phyloP scores from a whole-genome alignment of 1,140 invertebrate species.

The Lucilia cuprina region DNA sequence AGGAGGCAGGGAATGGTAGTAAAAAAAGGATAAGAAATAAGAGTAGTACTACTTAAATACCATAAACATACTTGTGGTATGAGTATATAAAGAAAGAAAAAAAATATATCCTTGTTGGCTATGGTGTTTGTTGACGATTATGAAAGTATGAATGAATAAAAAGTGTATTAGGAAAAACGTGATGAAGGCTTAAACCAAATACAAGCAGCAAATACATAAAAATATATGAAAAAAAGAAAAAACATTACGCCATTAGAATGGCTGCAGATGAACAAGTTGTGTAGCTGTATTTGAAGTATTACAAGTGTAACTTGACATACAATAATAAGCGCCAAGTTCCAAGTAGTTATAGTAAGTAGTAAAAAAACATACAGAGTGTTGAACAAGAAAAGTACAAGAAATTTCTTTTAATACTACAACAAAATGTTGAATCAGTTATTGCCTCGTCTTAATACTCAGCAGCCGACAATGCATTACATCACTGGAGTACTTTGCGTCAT shows the following conservation, averaged over 20 bases:
- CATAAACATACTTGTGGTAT: slow-evolving; percentile 7
- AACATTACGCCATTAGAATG: background rate
- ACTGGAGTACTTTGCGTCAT: background rate
- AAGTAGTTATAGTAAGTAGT: background rate
- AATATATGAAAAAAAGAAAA: background rate
- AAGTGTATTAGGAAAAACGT: slow-evolving; percentile 20
- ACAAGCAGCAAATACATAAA: background rate
- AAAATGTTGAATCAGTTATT: too few species aligned
- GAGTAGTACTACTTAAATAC: background rate
- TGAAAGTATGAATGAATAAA: slow-evolving; percentile 21
- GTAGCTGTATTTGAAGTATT: slow-evolving; percentile 29
- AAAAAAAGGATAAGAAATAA: background rate
- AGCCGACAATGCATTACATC: background rate
- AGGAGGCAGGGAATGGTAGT: background rate
- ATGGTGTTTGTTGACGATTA: background rate
- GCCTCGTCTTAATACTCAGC: background rate
- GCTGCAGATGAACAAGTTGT: slow-evolving; percentile 21
- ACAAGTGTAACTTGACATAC: slow-evolving; percentile 30
- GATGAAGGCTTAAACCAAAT: slow-evolving; percentile 20
- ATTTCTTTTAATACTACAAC: background rate
- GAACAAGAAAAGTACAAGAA: background rate
- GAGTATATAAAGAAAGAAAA: background rate
- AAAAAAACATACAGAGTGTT: background rate
- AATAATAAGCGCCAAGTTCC: slow-evolving; percentile 19
- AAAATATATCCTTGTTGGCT: background rate